Evolutionary conservation across 1,140 invertebrate species (phyloP), one percentile per base, ranked within the genome.

Genomic region (Metopolophium dirhodum): DNA sequence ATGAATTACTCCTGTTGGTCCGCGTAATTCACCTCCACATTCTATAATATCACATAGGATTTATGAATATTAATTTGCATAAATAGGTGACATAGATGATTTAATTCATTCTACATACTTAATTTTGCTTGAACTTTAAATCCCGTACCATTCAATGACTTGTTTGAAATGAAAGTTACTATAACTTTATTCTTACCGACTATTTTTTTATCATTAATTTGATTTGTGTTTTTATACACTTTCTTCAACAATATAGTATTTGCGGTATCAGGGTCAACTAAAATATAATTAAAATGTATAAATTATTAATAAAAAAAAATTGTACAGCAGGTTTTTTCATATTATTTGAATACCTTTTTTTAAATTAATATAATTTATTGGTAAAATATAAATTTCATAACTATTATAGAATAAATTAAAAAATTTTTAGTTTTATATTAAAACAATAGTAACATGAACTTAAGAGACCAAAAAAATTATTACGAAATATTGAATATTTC

Each of bases 111-210:
- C 18, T 7, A 88, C 90, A 77, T 94, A 94, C 85, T 47, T 86
- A 94, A 85, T 54, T 93, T 61, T 91, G 49, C 82, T 83, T 49
- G 37, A n/a, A 37, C 51, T 83, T 87, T 94, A 47, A 94, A 93
- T 54, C 90, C 91, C 47, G n/a, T 37, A 35, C 91, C 92, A 94
- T 94, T 95, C 95, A 97, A 96, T 94, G 97, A 94, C 1, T 98
- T 93, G 95, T 96, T 97, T 94, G 97, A 97, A 3, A 95, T 94
- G 26, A 95, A 94, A 93, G 94, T 90, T 89, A 94, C 94, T 95
- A 95, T 83, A 94, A 95, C 94, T 94, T 37, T 92, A 88, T 85
- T 97, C 96, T 94, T 96, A 95, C 45, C 91, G 7, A 92, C n/a
- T 7, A 92, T 11, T 11, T 37, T 92, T 37, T 30, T 35, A 83